A percentile compares a stretch with the other conserved stretches of the same genome.
Conservation (phyloP, 35 echinoderm and acorn worm genomes). For the Lytechinus variegatus region DNA sequence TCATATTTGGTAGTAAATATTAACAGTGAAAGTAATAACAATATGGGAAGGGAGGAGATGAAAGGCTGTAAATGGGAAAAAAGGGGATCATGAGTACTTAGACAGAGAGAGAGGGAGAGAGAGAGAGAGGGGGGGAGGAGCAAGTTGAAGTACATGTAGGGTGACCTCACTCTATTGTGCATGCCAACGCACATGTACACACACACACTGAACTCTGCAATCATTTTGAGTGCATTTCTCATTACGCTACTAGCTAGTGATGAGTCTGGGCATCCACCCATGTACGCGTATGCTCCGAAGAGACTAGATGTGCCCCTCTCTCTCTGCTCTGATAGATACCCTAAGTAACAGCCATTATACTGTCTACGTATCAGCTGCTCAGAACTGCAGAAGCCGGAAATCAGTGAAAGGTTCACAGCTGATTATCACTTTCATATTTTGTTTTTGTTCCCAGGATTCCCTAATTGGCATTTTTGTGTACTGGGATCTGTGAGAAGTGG, state of each 20-base stretch:
- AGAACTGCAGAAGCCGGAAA: not conserved
- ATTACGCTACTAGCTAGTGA: slow-evolving; percentile 2
- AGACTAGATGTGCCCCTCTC: not conserved
- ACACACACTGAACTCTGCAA: not conserved
- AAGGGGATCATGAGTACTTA: not conserved
- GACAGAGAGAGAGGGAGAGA: not conserved
- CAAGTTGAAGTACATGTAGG: not conserved
- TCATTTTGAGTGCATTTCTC: not conserved
- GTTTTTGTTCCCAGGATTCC: not conserved
- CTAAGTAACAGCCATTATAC: not conserved
- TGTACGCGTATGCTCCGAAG: not conserved
- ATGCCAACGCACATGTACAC: slow-evolving; percentile 16
- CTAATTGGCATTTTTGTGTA: not conserved
- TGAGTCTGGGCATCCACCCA: not conserved
- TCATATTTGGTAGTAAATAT: too few species aligned
- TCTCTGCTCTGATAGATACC: not conserved
- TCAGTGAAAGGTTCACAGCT: not conserved
- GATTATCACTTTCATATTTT: not conserved
- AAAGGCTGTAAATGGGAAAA: too few species aligned
- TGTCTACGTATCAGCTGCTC: not conserved
- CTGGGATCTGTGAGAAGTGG: not conserved
- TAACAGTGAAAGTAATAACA: too few species aligned
- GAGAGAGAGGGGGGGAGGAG: not conserved
- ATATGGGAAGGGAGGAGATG: too few species aligned
- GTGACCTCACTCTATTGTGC: not conserved